A percentile compares a stretch with the other conserved stretches of the same genome.
phyloP scores from a whole-genome alignment of 2,888 invertebrate species.

The Dorcus hopei region DNA sequence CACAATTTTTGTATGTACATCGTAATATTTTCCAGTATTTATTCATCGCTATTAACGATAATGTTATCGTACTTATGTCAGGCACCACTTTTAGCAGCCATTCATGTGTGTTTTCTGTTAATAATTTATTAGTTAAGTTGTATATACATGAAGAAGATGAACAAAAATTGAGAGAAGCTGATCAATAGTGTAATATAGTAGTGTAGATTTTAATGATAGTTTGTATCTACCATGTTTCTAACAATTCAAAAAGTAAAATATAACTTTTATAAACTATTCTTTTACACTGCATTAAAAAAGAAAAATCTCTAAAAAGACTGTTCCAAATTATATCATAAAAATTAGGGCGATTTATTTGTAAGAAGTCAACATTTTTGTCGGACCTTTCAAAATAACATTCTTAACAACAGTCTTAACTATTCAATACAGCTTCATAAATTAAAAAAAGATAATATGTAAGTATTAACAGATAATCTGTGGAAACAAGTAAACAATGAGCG shows the following conservation, averaged over 20 bases:
- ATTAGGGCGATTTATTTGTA: slow-evolving; percentile 4
- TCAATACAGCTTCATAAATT: slow-evolving; percentile 5
- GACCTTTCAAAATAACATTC: background rate
- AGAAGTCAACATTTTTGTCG: background rate
- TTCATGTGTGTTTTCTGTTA: slow-evolving; percentile 19
- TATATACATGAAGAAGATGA: slow-evolving; percentile 17
- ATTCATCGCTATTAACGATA: slow-evolving; percentile 20
- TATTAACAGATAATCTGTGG: no score
- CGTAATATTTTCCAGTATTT: slow-evolving; percentile 14
- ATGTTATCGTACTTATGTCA: slow-evolving; percentile 17
- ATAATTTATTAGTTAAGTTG: slow-evolving; percentile 22
- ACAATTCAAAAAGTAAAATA: slow-evolving; percentile 32
- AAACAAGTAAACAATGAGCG: no score
- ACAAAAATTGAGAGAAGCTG: slow-evolving; percentile 16
- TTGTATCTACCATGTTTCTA: slow-evolving; percentile 40
- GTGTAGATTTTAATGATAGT: slow-evolving; percentile 34
- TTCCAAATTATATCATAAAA: slow-evolving; percentile 37
- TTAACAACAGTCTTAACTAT: slow-evolving; percentile 13
- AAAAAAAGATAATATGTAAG: no score
- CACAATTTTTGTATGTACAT: slow-evolving; percentile 8
- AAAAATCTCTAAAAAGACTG: slow-evolving; percentile 42
- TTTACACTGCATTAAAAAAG: slow-evolving; percentile 41
- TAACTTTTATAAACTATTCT: slow-evolving; percentile 43
- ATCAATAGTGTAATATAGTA: slow-evolving; percentile 26
- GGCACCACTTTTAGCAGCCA: slow-evolving; percentile 24